These are phyloP conservation scores for Philhelius pedissequus DNA, from an alignment of 2,888 invertebrate genomes.

Conservation along the genomic window DNA sequence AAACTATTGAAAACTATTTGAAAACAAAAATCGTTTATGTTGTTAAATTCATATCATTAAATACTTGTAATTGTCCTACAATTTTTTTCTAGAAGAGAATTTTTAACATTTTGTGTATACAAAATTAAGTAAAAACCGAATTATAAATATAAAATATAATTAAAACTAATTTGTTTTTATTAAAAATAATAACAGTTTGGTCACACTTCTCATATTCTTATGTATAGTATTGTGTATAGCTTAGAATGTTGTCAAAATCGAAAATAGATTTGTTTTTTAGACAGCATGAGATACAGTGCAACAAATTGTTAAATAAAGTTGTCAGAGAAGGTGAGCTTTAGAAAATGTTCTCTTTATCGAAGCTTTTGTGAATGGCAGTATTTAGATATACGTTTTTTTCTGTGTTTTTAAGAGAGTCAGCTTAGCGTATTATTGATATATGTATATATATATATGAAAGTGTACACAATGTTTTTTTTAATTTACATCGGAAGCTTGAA, in stretches of 20 bases:
- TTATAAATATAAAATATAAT: neutral
- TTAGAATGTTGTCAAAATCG: neutral
- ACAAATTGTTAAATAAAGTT: slow-evolving; percentile 56
- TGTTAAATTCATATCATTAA: too few species aligned
- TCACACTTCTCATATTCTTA: neutral
- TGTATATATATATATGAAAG: neutral
- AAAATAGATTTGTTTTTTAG: slow-evolving; percentile 47
- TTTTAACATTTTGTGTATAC: too few species aligned
- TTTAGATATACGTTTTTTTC: neutral
- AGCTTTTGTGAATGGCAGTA: slow-evolving; percentile 25
- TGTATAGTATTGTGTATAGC: neutral
- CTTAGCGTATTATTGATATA: neutral
- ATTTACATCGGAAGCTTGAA: neutral
- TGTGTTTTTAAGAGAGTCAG: neutral
- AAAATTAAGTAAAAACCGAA: too few species aligned
- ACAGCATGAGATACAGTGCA: slow-evolving; percentile 29
- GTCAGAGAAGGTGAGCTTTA: slow-evolving; percentile 28
- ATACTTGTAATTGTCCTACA: too few species aligned
- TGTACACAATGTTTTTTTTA: neutral
- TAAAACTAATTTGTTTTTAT: neutral
- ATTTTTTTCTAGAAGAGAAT: too few species aligned
- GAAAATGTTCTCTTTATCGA: neutral
- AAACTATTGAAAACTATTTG: too few species aligned
- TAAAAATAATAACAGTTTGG: neutral
- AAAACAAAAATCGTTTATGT: too few species aligned